Evolutionary conservation across 2,888 invertebrate genomes (phyloP), one percentile per base, ranked within the genome.

Genomic region (Syrphus vitripennis): DNA sequence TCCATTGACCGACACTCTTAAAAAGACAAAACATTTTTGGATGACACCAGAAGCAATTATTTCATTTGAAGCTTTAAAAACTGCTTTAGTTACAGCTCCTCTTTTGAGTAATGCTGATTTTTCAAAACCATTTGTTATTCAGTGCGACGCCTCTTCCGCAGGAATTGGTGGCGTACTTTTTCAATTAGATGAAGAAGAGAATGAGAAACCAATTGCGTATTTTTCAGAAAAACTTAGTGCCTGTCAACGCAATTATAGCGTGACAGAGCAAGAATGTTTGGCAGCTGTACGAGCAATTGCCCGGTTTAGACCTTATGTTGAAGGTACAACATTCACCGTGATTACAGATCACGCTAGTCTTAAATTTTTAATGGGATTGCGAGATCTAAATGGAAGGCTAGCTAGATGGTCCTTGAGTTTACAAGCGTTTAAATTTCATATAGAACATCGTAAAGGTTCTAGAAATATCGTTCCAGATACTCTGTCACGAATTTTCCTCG

Each of bases 221-320:
- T n/a, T n/a, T n/a, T n/a, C 34, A 9, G 1, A 34, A 9, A 34
- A 34, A 34, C 34, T 34, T 10, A 34, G 12, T 12, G 9, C 34
- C 34, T 9, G 10, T 10, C 34, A 34, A 12, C 34, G 34, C 0
- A 12, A 34, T 3, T 34, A 34, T 34, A 34, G 34, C 34, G 12
- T 34, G 3, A 34, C 34, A 3, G 34, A 34, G 10, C n/a, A 16
- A 16, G 42, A 42, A 7, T 42, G 42, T 16, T 16, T 71, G 3
- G 65, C 79, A 12, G 79, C n/a, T n/a, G n/a, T n/a, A n/a, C n/a
- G n/a, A n/a, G n/a, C 71, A 1, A 53, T 65, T 3, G 72, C n/a
- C n/a, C n/a, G n/a, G n/a, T n/a, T n/a, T n/a, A n/a, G 71, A 0
- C 5, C 55, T 1, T 71, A 76, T 37, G 48, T 82, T 3, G 19